phyloP scores from a whole-genome alignment of 2,797 vertebrate genomes.

The Sarcoramphus papa region DNA sequence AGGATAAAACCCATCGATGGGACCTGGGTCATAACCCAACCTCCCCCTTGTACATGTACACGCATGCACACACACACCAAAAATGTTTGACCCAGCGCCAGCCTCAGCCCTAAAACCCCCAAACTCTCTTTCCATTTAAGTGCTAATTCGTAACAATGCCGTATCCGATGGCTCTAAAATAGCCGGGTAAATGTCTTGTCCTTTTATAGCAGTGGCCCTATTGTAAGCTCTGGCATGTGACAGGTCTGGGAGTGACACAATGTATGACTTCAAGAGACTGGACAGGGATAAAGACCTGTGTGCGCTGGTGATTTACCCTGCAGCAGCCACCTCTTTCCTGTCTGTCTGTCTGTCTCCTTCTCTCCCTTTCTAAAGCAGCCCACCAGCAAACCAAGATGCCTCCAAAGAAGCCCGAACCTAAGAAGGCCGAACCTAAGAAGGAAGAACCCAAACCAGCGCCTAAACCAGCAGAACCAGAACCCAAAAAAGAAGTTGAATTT shows the following conservation, averaged over 20 bases:
- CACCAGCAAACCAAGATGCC: conserved; percentile 75
- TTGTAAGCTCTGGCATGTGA: conserved; percentile 72
- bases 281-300: conserved; percentile 53
- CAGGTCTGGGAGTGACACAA: conserved; percentile 62
- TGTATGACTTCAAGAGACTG: background rate
- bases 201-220: conserved; percentile 86
- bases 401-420: conserved; percentile 85
- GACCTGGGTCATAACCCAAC: background rate
- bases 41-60: background rate
- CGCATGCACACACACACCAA: background rate
- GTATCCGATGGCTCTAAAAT: conserved; percentile 84
- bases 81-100: background rate
- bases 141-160: conserved; percentile 66
- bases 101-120: background rate
- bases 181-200: conserved; percentile 80
- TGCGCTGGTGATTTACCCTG: fast-evolving
- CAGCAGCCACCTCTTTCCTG: background rate
- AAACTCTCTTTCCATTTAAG: conserved; percentile 33
- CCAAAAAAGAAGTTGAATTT: conserved; percentile 85
- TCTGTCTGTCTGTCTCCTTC: background rate
- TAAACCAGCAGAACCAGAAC: conserved; percentile 82
- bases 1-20: background rate
- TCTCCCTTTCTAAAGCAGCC: background rate
- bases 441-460: conserved; percentile 85
- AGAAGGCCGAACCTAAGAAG: conserved; percentile 93